Evolutionary conservation across 2,797 vertebrate genomes (phyloP), one percentile per base, ranked within the genome.

Genomic region (Anisognathus igniventris): DNA sequence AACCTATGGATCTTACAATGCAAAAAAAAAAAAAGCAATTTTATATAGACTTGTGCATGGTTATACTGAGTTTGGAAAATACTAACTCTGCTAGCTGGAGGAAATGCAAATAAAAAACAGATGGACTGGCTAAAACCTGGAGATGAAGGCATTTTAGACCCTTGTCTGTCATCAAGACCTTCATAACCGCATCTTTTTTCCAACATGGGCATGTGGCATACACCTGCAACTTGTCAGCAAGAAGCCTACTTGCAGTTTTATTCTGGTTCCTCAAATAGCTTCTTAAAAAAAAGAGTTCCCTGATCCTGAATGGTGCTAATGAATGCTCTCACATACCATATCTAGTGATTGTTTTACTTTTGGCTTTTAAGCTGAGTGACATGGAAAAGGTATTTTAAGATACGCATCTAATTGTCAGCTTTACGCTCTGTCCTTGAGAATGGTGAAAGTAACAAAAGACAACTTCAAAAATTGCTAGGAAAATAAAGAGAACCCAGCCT

Each of bases 191-290:
- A 84, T 88, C 64, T 78, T 95, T 93, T 93, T 91, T 83, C 76
- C 88, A 86, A 30, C 27, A 78, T 6, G 64, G 83, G 92, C 96
- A 95, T 88, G 96, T 96, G 96, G 95, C 68, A 62, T 93, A 96
- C 96, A 97, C 97, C 96, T 97, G 96, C 64, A 88, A 54, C 79
- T 94, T 91, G 37, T 53, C 94, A 96, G 92, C 90, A 95, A 71
- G 51, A 76, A 47, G 35, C 24, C 93, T 72, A 56, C 86, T 90
- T 93, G 83, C 47, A 86, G 77, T 81, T 95, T 94, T 92, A 93
- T 88, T 95, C 94, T 73, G 42, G 57, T 75, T 81, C 86, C 60
- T 91, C 68, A 68, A 73, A 77, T 48, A 50, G 60, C 61, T 95
- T 85, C 77, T 57, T 2, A 10, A 20, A 92, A 92, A 85, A 78